Conservation (phyloP, 2,113 vertebrate genomes). For the Chionodraco myersi region DNA sequence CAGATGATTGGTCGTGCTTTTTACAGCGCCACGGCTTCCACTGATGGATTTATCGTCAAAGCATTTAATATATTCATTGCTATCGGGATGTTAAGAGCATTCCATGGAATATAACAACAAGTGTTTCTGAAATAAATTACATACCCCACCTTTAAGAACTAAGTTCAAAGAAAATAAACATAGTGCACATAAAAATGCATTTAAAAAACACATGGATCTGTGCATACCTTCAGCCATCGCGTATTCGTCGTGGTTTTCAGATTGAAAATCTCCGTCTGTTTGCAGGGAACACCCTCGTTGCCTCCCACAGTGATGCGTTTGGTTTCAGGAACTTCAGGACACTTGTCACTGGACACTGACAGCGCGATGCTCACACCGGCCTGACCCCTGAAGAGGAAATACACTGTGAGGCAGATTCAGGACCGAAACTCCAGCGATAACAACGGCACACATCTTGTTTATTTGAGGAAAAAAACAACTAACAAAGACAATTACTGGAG, state of each 20-base stretch:
- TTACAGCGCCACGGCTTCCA: too few relatives aligned
- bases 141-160: too few relatives aligned
- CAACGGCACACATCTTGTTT: neutral
- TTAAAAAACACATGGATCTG: neutral
- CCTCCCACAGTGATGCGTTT: neutral
- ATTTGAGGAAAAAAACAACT: too few relatives aligned
- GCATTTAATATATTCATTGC: too few relatives aligned
- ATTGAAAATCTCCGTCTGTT: constrained; percentile 38
- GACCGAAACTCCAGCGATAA: neutral
- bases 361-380: constrained; percentile 23
- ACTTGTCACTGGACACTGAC: constrained; percentile 56
- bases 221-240: constrained; percentile 77
- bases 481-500: too few relatives aligned
- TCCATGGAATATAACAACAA: too few relatives aligned
- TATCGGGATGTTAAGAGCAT: too few relatives aligned
- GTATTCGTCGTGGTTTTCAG: constrained; percentile 32
- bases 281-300: constrained; percentile 38
- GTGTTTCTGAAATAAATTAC: too few relatives aligned
- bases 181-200: neutral
- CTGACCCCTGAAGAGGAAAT: constrained; percentile 14
- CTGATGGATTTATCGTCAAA: too few relatives aligned
- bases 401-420: neutral
- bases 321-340: constrained; percentile 45
- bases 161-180: too few relatives aligned
- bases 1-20: too few relatives aligned